Evolutionary conservation across 2,888 invertebrate genomes (phyloP).

Genomic region (Drosophila fulvimacula): DNA sequence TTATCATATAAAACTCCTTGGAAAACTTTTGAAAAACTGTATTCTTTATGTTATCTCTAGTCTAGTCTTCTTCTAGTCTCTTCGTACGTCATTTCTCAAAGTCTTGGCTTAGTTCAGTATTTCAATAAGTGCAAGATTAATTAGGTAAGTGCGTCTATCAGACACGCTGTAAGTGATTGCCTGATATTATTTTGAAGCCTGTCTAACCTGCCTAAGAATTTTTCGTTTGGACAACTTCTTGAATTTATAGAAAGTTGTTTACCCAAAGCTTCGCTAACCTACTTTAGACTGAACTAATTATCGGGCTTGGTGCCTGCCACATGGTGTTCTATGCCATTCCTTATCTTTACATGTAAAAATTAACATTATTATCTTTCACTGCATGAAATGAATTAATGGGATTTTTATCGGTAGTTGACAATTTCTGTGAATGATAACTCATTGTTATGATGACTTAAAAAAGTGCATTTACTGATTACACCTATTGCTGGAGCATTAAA

Average conservation of each 20-base stretch:
- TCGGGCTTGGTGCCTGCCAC: neutral
- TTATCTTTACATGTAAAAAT: constrained; percentile 22
- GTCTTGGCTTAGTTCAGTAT: neutral
- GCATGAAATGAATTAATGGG: neutral
- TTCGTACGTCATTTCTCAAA: constrained; percentile 8
- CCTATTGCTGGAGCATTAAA: neutral
- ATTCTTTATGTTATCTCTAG: neutral
- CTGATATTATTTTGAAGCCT: neutral
- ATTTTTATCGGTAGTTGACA: neutral
- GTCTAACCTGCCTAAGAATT: neutral
- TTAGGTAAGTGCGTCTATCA: neutral
- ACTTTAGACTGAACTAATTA: neutral
- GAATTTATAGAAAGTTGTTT: constrained; percentile 19
- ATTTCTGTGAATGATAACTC: neutral
- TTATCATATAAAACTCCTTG: neutral
- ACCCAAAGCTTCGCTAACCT: constrained; percentile 15
- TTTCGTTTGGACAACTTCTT: neutral
- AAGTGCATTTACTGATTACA: constrained; percentile 8
- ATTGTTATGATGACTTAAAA: neutral
- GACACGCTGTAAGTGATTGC: constrained; percentile 7
- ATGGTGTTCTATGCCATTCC: neutral
- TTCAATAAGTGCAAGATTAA: neutral
- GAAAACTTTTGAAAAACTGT: neutral
- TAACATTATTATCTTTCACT: neutral
- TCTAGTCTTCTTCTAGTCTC: neutral